phyloP scores from a whole-genome alignment of 2,113 vertebrate genomes.

The Rhinolophus sinicus region DNA sequence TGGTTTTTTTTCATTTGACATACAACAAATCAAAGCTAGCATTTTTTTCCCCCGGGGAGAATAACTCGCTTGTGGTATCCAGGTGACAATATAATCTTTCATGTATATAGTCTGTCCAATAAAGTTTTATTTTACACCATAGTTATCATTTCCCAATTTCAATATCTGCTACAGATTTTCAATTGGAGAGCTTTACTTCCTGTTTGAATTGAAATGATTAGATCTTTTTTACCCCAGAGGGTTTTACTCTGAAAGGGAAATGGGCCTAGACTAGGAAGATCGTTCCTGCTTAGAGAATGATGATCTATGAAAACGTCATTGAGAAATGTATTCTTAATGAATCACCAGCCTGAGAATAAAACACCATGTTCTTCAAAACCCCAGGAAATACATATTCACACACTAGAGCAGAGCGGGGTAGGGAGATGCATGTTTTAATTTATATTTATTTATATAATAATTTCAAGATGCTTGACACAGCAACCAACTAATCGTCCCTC shows the following conservation, averaged over 20 bases:
- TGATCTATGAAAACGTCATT: slow-evolving; percentile 52
- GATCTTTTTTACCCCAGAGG: slow-evolving; percentile 36
- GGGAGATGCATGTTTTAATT: slow-evolving; percentile 46
- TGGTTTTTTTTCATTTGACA: neutral
- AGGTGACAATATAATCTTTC: slow-evolving; percentile 59
- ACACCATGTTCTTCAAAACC: slow-evolving; percentile 51
- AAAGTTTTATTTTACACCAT: slow-evolving; percentile 58
- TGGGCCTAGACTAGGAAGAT: neutral
- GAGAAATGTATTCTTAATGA: slow-evolving; percentile 70
- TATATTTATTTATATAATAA: slow-evolving; percentile 60
- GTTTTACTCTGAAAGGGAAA: slow-evolving; percentile 61
- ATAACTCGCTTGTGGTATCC: slow-evolving; percentile 51
- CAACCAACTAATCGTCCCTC: slow-evolving; percentile 51
- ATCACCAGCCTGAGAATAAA: slow-evolving; percentile 54
- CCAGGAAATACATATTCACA: slow-evolving; percentile 10
- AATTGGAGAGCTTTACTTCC: slow-evolving; percentile 49
- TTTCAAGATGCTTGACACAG: slow-evolving; percentile 21
- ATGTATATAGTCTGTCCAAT: slow-evolving; percentile 52
- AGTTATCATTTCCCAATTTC: slow-evolving; percentile 55
- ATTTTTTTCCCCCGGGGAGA: neutral
- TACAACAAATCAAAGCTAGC: slow-evolving; percentile 13
- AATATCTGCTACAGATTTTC: slow-evolving; percentile 64
- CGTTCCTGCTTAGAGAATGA: slow-evolving; percentile 46
- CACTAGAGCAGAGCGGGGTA: neutral
- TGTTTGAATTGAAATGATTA: slow-evolving; percentile 59